Evolutionary conservation across 2,888 invertebrate genomes (phyloP).

Genomic region (Acronicta leporina): DNA sequence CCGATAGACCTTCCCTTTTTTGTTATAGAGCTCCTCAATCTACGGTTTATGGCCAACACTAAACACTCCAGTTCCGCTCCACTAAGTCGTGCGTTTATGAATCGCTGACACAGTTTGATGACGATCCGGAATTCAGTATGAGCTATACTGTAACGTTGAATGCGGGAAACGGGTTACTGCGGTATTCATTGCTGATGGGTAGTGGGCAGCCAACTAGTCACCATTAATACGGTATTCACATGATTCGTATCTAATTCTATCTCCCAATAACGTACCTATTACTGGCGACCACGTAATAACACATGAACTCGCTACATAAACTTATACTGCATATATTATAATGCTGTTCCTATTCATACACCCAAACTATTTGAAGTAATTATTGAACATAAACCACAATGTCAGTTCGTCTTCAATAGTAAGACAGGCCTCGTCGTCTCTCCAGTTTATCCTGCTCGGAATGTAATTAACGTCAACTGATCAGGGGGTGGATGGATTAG

Average conservation of each 20-base stretch:
- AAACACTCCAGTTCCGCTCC: conserved; percentile 47
- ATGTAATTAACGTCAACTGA: conserved; percentile 55
- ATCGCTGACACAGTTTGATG: conserved; percentile 44
- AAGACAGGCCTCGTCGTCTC: conserved; percentile 46
- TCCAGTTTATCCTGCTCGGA: conserved; percentile 34
- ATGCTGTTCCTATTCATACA: conserved; percentile 10
- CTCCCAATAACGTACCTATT: neutral
- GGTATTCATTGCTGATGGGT: conserved; percentile 20
- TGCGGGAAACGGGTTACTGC: conserved; percentile 38
- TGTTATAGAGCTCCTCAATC: conserved; percentile 44
- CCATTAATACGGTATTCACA: conserved; percentile 22
- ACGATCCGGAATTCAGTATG: conserved; percentile 40
- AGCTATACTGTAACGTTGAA: conserved; percentile 26
- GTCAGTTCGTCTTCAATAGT: conserved; percentile 46
- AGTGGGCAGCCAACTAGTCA: conserved; percentile 9
- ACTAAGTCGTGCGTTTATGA: conserved; percentile 48
- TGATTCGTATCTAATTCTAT: conserved; percentile 20
- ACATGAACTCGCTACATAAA: neutral
- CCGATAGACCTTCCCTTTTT: conserved; percentile 49
- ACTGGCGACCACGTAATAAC: neutral
- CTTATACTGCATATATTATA: neutral
- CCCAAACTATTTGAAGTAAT: conserved; percentile 36
- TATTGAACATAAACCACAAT: conserved; percentile 47
- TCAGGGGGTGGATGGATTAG: conserved; percentile 49
- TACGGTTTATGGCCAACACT: conserved; percentile 49